phyloP scores from a whole-genome alignment of 2,797 vertebrate genomes.

The Choloepus didactylus region DNA sequence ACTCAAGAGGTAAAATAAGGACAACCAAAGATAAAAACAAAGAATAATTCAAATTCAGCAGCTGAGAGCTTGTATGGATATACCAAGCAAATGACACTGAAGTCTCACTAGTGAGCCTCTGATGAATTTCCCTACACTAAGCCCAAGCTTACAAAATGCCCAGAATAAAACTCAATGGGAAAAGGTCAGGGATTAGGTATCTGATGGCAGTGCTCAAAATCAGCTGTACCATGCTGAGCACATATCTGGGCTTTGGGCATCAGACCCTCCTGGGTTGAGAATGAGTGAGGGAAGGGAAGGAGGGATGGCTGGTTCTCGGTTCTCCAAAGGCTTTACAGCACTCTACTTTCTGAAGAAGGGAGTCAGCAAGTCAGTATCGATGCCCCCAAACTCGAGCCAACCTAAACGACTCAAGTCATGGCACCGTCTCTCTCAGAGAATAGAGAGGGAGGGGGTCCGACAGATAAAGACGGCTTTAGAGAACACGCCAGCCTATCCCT shows the following conservation, averaged over 20 bases:
- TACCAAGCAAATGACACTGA: not conserved
- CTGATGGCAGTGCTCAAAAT: not conserved
- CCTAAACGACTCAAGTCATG: constrained; percentile 63
- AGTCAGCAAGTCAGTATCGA: constrained; percentile 39
- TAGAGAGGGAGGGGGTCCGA: not conserved
- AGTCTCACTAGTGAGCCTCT: not conserved
- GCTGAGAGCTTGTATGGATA: not conserved
- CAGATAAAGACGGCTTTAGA: constrained; percentile 56
- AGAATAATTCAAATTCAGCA: not conserved
- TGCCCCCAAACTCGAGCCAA: constrained; percentile 48
- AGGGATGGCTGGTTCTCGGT: not conserved
- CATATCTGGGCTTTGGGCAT: not conserved
- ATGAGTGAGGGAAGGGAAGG: not conserved
- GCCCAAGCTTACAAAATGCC: not conserved
- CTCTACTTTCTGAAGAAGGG: not conserved
- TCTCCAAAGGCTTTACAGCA: not conserved
- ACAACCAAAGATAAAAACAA: constrained; percentile 26
- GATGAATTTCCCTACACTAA: not conserved
- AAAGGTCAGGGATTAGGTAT: not conserved
- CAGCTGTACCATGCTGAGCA: not conserved
- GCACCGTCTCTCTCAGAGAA: constrained; percentile 42
- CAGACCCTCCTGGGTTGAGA: not conserved
- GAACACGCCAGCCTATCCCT: not conserved
- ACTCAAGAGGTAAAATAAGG: not conserved
- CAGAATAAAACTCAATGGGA: not conserved